These are phyloP conservation scores for Chaetodon trifascialis DNA, from an alignment of 2,113 vertebrate species.

Conservation along the genomic window DNA sequence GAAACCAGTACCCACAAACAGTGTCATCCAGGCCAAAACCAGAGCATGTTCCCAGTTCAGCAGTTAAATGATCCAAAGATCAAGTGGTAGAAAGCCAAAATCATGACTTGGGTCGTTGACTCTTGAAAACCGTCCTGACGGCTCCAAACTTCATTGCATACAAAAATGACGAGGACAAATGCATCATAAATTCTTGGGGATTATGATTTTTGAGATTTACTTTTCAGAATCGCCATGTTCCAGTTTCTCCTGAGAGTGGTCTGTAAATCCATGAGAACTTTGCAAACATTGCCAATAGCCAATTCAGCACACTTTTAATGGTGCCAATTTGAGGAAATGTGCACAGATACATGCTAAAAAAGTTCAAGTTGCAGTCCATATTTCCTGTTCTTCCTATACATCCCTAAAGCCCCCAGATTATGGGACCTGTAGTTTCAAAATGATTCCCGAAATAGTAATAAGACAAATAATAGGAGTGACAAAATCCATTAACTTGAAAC, in stretches of 20 bases:
- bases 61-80: slow-evolving; percentile 29
- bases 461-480: neutral
- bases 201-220: neutral
- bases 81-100: neutral
- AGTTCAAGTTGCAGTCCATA: too few relatives aligned
- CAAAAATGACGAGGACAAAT: neutral
- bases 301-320: neutral
- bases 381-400: too few relatives aligned
- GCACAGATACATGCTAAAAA: too few relatives aligned
- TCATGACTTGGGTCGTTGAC: neutral
- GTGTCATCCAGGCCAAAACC: slow-evolving; percentile 9
- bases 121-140: neutral
- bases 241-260: neutral
- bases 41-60: neutral
- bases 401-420: neutral
- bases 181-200: too few relatives aligned
- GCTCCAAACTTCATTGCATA: neutral
- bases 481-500: neutral
- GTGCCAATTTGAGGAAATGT: neutral
- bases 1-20: neutral
- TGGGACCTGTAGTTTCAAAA: neutral
- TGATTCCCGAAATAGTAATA: neutral
- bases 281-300: neutral
- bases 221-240: neutral
- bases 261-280: neutral